Evolutionary conservation across 2,797 vertebrate species (phyloP).

Genomic region (Phoxinus dragarum): DNA sequence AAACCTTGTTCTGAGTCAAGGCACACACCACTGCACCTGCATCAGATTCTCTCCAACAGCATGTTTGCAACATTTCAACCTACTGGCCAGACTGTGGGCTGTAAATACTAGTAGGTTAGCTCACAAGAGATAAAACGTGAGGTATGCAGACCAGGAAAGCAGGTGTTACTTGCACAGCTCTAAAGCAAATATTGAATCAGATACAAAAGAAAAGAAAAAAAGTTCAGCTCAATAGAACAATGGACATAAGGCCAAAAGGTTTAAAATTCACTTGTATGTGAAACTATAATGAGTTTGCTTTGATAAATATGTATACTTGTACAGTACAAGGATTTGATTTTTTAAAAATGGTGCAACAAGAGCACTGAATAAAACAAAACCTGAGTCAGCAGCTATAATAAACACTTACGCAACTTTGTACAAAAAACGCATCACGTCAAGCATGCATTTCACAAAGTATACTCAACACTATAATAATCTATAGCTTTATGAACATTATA

Average conservation of each 20-base stretch:
- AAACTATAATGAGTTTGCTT: background rate
- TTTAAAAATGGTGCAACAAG: background rate
- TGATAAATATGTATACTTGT: constrained; percentile 6
- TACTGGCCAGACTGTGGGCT: constrained; percentile 38
- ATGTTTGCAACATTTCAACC: constrained; percentile 34
- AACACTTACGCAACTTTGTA: background rate
- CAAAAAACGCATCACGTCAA: constrained; percentile 9
- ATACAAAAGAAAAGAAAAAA: constrained; percentile 34
- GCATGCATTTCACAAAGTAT: background rate
- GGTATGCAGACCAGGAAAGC: constrained; percentile 63
- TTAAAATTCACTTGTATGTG: no score
- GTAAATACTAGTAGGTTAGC: constrained; percentile 54
- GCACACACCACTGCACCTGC: constrained; percentile 40
- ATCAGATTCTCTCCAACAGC: constrained; percentile 14
- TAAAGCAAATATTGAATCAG: constrained; percentile 62
- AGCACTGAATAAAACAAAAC: background rate
- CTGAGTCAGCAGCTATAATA: background rate
- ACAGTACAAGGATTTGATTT: background rate
- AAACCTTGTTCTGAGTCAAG: constrained; percentile 49
- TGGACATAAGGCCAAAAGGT: background rate
- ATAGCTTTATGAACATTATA: constrained; percentile 14
- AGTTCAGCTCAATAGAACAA: constrained; percentile 1
- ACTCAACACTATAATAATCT: constrained; percentile 1
- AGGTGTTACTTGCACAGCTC: constrained; percentile 63
- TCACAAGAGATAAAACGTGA: constrained; percentile 63